A percentile compares a stretch with the other conserved stretches of the same genome.
Evolutionary conservation across 2,113 vertebrate species (phyloP).

Genomic region (Carassius auratus): DNA sequence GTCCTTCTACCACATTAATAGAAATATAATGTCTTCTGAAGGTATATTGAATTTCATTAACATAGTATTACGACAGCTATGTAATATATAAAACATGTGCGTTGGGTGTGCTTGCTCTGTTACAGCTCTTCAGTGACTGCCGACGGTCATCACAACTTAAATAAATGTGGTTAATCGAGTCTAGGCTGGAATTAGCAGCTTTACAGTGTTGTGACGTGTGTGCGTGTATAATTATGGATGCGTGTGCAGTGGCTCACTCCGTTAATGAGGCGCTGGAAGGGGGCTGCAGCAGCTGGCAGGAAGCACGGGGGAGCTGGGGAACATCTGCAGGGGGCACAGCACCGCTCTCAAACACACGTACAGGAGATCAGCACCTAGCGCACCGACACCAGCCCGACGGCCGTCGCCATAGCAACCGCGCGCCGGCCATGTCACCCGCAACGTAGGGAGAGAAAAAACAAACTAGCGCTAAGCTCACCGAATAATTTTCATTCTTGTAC

Average conservation of each 20-base stretch:
- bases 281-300: slow-evolving; percentile 96
- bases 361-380: slow-evolving; percentile 79
- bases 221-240: slow-evolving; percentile 77
- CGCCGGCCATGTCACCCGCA: slow-evolving; percentile 87
- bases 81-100: neutral
- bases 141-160: slow-evolving; percentile 24
- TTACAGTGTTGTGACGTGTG: slow-evolving; percentile 40
- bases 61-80: neutral
- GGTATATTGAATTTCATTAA: neutral
- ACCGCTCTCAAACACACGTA: slow-evolving; percentile 66
- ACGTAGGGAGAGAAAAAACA: slow-evolving; percentile 25
- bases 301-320: slow-evolving; percentile 89
- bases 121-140: slow-evolving; percentile 26
- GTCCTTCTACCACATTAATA: neutral
- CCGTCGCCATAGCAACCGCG: slow-evolving; percentile 96
- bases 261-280: slow-evolving; percentile 87
- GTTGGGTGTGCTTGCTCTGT: neutral
- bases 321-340: slow-evolving; percentile 90
- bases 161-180: slow-evolving; percentile 41
- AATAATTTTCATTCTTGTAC: neutral
- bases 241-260: slow-evolving; percentile 87
- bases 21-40: neutral
- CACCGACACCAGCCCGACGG: slow-evolving; percentile 67
- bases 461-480: neutral
- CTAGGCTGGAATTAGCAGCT: slow-evolving; percentile 23